Evolutionary conservation across 2,797 vertebrate genomes (phyloP), one percentile per base, ranked within the genome.

Genomic region (Onychomys arenicola): DNA sequence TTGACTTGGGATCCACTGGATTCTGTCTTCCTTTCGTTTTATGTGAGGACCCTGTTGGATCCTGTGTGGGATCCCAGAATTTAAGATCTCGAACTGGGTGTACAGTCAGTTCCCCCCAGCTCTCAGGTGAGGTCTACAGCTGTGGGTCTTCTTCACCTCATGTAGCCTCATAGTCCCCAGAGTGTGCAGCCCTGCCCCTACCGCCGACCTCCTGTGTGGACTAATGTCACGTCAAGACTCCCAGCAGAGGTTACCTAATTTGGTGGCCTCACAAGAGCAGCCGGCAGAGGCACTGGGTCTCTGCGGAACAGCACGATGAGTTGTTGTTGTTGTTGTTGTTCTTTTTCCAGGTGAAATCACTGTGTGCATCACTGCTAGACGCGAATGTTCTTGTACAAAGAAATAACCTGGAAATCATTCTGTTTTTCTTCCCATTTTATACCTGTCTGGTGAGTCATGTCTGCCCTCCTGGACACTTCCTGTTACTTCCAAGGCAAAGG

Each of bases 381-480:
- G 98, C 99, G n/a, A 99, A 99, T 90, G 99, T 99, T 81, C 99
- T 99, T 85, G 99, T 99, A 93, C 99, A 99, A 96, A 99, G 99
- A 97, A 99, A 99, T 98, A 99, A 99, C 90, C 98, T 99, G 91
- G 99, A 99, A 98, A 99, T 99, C 73, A 99, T 99, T 63, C 99
- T 99, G 55, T 99, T 99, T 98, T 99, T 99, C 98, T 99, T 99
- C 97, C 99, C 99, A 0, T 99, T 99, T 91, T 99, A 98, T 67
- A 98, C 98, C 87, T 99, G 99, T 95, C 97, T 99, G 99, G 99
- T 99, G 97, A 98, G 99, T 91, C 25, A 0, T 29, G 16, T 46
- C 0, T 14, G 10, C 49, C 59, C 40, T 37, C 29, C 29, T 14
- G 6, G 55, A 23, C 25, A 7, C 27, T 69, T 43, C 29, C 71